Evolutionary conservation across 2,888 invertebrate species (phyloP).

Genomic region (Protodeltote pygarga): DNA sequence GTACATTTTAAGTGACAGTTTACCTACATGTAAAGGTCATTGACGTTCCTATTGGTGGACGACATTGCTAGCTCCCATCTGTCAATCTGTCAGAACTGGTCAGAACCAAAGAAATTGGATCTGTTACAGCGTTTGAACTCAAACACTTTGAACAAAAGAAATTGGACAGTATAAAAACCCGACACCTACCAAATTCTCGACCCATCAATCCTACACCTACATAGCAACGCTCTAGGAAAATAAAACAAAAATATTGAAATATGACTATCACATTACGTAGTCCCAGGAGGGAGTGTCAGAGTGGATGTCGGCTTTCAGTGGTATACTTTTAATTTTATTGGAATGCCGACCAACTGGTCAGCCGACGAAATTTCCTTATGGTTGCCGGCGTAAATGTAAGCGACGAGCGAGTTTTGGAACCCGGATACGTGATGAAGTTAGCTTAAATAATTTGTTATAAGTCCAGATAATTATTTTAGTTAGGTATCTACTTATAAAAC

Average conservation of each 20-base stretch:
- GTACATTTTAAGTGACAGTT: no score
- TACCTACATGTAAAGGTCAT: no score
- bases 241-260: not conserved
- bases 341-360: constrained; percentile 67
- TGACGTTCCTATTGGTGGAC: no score
- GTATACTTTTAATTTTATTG: constrained; percentile 69
- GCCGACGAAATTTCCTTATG: constrained; percentile 54
- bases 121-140: not conserved
- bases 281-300: constrained; percentile 23
- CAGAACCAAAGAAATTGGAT: not conserved
- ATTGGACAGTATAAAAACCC: no score
- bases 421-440: no score
- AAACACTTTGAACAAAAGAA: not conserved
- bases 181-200: not conserved
- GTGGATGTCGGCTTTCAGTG: constrained; percentile 29
- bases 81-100: no score
- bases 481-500: no score
- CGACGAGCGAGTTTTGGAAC: constrained; percentile 16
- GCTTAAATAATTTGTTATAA: no score
- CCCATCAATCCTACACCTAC: not conserved
- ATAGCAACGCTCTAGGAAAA: not conserved
- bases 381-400: constrained; percentile 5
- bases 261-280: constrained; percentile 1
- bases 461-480: no score
- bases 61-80: no score